Percentiles rank a stretch among this genome's conserved stretches.
These are phyloP conservation scores for Sinella curviseta DNA, from an alignment of 1,140 invertebrate genomes.

Conservation along the genomic window DNA sequence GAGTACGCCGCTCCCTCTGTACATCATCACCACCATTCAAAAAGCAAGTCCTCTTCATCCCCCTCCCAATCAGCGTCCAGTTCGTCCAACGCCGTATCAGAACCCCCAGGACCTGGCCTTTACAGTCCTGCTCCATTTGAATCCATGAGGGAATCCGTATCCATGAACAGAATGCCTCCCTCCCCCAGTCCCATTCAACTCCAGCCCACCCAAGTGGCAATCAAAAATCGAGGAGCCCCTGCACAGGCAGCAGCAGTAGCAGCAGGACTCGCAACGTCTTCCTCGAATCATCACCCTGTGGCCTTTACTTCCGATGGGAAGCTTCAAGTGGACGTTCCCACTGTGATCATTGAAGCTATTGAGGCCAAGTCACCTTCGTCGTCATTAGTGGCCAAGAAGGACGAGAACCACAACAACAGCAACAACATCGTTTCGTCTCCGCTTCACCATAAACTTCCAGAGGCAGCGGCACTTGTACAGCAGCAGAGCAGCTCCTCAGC, in stretches of 20 bases:
- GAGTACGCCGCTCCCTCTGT: background rate
- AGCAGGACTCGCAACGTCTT: background rate
- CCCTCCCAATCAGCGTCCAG: background rate
- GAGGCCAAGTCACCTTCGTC: conserved; percentile 3
- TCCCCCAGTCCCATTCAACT: background rate
- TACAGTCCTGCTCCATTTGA: conserved; percentile 10
- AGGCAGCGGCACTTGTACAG: background rate
- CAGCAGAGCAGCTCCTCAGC: background rate
- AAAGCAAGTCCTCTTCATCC: background rate
- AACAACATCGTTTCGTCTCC: background rate
- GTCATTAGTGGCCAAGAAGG: background rate
- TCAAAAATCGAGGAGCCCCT: background rate
- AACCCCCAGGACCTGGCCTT: background rate
- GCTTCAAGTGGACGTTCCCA: conserved; percentile 13
- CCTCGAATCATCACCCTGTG: conserved; percentile 14
- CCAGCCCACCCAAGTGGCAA: conserved; percentile 1
- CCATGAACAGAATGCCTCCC: background rate
- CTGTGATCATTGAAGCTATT: conserved; percentile 2
- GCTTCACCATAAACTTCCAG: conserved; percentile 9
- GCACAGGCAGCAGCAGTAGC: background rate
- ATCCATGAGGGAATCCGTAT: background rate
- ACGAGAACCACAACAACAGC: conserved; percentile 4
- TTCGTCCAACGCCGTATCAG: background rate
- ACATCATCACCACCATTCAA: background rate
- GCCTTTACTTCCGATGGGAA: conserved; percentile 12